These are phyloP conservation scores for Seriola quinqueradiata DNA, from an alignment of 2,113 vertebrate species.

Conservation along the genomic window DNA sequence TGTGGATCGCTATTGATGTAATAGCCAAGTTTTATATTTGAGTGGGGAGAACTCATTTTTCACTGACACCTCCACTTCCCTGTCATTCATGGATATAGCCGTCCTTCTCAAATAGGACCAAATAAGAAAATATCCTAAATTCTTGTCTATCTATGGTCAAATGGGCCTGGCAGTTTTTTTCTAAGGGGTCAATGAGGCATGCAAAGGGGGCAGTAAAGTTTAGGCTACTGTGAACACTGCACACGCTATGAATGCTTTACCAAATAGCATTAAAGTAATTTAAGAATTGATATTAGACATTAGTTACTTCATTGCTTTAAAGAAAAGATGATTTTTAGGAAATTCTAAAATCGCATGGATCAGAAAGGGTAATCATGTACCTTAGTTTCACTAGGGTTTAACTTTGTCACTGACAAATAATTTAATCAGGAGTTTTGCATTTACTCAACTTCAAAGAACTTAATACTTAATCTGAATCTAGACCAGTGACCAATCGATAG, in stretches of 20 bases:
- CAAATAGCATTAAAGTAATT: too few relatives aligned
- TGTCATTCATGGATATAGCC: slow-evolving; percentile 53
- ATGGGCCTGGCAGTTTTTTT: background rate
- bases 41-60: slow-evolving; percentile 62
- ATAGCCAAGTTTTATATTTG: slow-evolving; percentile 64
- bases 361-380: too few relatives aligned
- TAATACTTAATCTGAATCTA: background rate
- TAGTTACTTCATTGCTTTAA: too few relatives aligned
- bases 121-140: slow-evolving; percentile 35
- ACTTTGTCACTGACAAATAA: too few relatives aligned
- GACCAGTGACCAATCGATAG: background rate
- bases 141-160: slow-evolving; percentile 14
- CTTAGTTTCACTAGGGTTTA: too few relatives aligned
- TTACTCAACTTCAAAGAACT: background rate
- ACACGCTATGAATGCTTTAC: background rate
- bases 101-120: slow-evolving; percentile 27
- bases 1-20: slow-evolving; percentile 46
- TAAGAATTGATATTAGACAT: too few relatives aligned
- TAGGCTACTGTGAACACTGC: background rate
- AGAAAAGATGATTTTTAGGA: too few relatives aligned
- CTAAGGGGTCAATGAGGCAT: background rate
- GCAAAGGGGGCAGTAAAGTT: background rate
- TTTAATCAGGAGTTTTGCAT: too few relatives aligned
- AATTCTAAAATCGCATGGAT: too few relatives aligned
- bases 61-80: slow-evolving; percentile 59